Evolutionary conservation across 30 jellyfish, hydroid and myxozoan species (phyloP).

Genomic region (Chrysaora quinquecirrha): DNA sequence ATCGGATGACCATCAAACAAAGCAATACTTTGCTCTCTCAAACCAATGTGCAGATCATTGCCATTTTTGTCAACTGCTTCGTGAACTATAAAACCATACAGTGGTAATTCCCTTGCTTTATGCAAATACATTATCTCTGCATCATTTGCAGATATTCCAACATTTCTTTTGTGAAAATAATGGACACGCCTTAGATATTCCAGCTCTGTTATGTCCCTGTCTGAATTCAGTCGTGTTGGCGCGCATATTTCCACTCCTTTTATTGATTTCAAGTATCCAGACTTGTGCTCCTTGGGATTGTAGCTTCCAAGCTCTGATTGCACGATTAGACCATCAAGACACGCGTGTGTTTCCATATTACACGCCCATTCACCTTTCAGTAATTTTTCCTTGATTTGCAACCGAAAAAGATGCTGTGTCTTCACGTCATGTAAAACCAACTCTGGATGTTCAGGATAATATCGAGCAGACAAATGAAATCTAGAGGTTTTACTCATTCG

Average conservation of each 20-base stretch:
- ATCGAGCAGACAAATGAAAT: slow-evolving; percentile 53
- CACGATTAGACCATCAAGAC: slow-evolving; percentile 60
- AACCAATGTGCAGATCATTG: slow-evolving; percentile 41
- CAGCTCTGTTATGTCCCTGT: slow-evolving; percentile 30
- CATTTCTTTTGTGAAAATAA: slow-evolving; percentile 21
- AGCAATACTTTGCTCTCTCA: slow-evolving; percentile 57
- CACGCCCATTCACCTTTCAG: slow-evolving; percentile 72
- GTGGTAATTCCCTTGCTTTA: slow-evolving; percentile 39
- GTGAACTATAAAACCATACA: slow-evolving; percentile 54
- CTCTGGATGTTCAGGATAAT: slow-evolving; percentile 77
- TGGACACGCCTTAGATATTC: slow-evolving; percentile 41
- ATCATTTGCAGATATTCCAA: slow-evolving; percentile 53
- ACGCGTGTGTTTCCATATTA: slow-evolving; percentile 71
- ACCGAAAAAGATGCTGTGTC: slow-evolving; percentile 50
- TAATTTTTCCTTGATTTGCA: slow-evolving; percentile 62
- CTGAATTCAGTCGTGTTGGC: slow-evolving; percentile 67
- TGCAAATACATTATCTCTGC: slow-evolving; percentile 35
- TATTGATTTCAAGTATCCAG: slow-evolving; percentile 41
- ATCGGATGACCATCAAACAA: slow-evolving; percentile 41
- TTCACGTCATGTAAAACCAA: slow-evolving; percentile 42
- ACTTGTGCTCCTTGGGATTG: slow-evolving; percentile 31
- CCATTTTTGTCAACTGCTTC: slow-evolving; percentile 30
- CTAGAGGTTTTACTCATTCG: slow-evolving; percentile 34
- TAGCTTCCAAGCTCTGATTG: slow-evolving; percentile 63
- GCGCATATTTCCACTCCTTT: slow-evolving; percentile 53